Percentiles rank a stretch among this genome's conserved stretches.
Conservation (phyloP, 37 sponge, comb jelly and placozoan species). For the Halichondria panicea region DNA sequence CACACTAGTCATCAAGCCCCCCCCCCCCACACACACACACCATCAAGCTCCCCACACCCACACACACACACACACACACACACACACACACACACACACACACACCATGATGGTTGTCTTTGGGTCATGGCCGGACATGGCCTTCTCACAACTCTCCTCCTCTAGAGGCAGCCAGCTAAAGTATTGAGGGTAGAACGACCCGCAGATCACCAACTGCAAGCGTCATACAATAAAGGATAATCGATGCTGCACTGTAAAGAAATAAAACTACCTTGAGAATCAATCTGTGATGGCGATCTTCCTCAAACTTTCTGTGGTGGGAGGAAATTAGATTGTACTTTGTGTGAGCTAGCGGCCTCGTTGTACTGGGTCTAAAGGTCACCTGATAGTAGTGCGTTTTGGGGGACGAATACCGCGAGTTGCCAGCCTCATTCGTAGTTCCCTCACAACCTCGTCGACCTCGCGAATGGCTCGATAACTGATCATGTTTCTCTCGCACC, state of each 20-base stretch:
- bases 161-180: conserved; percentile 57
- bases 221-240: background rate
- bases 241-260: no score
- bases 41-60: background rate
- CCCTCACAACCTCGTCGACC: conserved; percentile 64
- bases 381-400: background rate
- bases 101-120: conserved; percentile 83
- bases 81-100: background rate
- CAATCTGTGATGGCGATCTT: background rate
- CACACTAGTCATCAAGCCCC: no score
- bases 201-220: conserved; percentile 74
- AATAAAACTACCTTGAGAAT: conserved; percentile 39
- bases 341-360: no score
- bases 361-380: no score
- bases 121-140: conserved; percentile 73
- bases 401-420: conserved; percentile 63
- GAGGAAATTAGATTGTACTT: no score
- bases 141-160: conserved; percentile 51
- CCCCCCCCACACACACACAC: conserved; percentile 4
- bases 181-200: conserved; percentile 91
- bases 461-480: conserved; percentile 48
- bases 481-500: conserved; percentile 70
- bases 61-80: conserved; percentile 6
- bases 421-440: conserved; percentile 52
- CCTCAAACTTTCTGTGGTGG: no score